These are phyloP conservation scores for Atrichornis clamosus DNA, from an alignment of 2,113 vertebrate genomes.

Conservation along the genomic window DNA sequence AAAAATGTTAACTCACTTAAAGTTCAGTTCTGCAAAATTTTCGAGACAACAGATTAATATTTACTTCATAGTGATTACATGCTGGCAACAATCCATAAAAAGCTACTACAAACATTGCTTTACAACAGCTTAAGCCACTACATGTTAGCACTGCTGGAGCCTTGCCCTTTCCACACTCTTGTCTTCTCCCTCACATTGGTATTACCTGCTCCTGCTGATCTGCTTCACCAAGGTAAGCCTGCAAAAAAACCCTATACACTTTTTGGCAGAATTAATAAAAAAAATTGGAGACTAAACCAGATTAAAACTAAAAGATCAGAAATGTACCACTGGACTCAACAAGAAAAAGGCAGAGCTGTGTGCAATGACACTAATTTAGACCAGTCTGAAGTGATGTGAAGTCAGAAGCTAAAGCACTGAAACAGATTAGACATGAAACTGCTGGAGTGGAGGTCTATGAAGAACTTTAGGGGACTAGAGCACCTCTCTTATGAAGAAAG, in stretches of 20 bases:
- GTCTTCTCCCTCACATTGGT: not conserved
- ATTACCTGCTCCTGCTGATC: not conserved
- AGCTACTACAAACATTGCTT: rapidly evolving
- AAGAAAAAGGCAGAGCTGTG: not conserved
- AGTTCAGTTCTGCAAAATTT: not conserved
- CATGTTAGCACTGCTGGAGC: not conserved
- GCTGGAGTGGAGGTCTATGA: not conserved
- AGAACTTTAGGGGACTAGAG: not conserved
- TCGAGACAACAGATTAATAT: not conserved
- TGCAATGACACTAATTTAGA: not conserved
- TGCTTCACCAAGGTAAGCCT: not conserved
- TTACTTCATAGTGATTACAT: not conserved
- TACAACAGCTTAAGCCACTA: not conserved
- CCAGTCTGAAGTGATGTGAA: not conserved
- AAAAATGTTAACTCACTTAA: not conserved
- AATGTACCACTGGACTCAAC: not conserved
- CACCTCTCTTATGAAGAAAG: not conserved
- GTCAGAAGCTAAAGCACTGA: not conserved
- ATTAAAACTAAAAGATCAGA: not conserved
- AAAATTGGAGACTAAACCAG: not conserved
- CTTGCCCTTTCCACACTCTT: not conserved
- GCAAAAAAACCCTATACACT: not conserved
- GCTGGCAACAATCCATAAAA: not conserved
- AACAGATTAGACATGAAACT: not conserved
- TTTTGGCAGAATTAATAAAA: not conserved